phyloP scores from a whole-genome alignment of 2,113 vertebrate species.

The Recurvirostra avosetta region DNA sequence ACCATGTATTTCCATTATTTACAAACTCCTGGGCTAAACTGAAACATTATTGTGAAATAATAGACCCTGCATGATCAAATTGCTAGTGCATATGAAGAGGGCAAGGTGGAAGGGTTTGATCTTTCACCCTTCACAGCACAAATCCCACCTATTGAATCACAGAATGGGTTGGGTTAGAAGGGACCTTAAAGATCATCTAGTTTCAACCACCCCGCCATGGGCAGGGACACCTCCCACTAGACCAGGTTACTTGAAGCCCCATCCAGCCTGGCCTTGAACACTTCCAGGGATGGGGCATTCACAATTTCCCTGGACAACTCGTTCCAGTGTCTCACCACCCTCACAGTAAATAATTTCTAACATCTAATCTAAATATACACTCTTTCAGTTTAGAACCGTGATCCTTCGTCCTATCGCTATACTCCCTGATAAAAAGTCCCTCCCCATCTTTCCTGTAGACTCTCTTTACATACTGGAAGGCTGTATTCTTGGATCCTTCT shows the following conservation, averaged over 20 bases:
- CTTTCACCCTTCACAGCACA: neutral
- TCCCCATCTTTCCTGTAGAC: neutral
- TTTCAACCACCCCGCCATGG: neutral
- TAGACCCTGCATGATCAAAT: neutral
- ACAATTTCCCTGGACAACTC: neutral
- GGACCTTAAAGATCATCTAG: neutral
- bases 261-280: neutral
- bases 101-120: neutral
- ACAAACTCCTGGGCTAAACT: neutral
- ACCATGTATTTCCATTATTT: neutral
- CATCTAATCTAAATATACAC: neutral
- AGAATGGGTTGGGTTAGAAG: neutral
- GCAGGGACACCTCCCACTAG: neutral
- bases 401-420: fast-evolving
- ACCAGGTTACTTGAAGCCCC: neutral
- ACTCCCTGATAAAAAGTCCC: neutral
- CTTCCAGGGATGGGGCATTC: neutral
- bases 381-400: neutral
- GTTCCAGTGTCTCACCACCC: neutral
- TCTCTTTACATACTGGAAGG: neutral
- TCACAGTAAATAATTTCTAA: neutral
- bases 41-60: neutral
- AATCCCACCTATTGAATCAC: neutral
- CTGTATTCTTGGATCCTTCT: neutral
- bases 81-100: neutral